These are phyloP conservation scores for Micrasema minimum DNA, from an alignment of 1,140 invertebrate species.

Conservation along the genomic window DNA sequence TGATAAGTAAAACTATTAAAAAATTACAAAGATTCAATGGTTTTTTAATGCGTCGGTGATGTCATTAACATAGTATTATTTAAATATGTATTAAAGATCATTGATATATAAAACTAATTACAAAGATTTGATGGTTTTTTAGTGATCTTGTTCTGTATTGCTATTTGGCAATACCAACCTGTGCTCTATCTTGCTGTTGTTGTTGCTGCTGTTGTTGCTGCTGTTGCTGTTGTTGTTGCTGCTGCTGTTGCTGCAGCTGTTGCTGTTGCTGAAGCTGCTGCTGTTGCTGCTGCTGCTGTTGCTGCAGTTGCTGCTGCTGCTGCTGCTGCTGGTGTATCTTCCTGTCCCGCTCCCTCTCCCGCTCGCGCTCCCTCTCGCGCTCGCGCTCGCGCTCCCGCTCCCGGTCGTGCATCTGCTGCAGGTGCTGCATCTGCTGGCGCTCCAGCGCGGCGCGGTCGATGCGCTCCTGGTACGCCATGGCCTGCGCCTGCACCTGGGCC, in stretches of 20 bases:
- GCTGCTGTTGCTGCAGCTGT: constrained; percentile 59
- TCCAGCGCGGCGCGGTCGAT: constrained; percentile 50
- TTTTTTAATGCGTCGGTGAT: no score
- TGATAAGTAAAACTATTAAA: no score
- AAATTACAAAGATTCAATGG: no score
- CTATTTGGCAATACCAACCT: no score
- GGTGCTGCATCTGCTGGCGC: constrained; percentile 59
- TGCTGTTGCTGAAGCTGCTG: constrained; percentile 56
- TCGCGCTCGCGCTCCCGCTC: constrained; percentile 53
- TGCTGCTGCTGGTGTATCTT: constrained; percentile 57
- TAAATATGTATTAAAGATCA: no score
- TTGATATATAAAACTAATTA: no score
- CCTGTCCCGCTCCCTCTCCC: constrained; percentile 56
- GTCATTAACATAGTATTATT: no score
- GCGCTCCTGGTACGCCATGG: constrained; percentile 50
- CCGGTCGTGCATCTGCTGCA: constrained; percentile 53
- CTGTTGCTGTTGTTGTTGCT: constrained; percentile 55
- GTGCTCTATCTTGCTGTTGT: constrained; percentile 56
- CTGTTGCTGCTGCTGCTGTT: constrained; percentile 54
- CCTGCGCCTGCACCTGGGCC: constrained; percentile 52
- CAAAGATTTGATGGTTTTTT: no score
- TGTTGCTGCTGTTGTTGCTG: constrained; percentile 56
- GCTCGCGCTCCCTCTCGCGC: constrained; percentile 57
- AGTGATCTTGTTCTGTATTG: no score
- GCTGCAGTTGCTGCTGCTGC: constrained; percentile 59